Base-by-base conservation (phyloP, 2,888 invertebrate genomes). In the Colletes collaris region DNA sequence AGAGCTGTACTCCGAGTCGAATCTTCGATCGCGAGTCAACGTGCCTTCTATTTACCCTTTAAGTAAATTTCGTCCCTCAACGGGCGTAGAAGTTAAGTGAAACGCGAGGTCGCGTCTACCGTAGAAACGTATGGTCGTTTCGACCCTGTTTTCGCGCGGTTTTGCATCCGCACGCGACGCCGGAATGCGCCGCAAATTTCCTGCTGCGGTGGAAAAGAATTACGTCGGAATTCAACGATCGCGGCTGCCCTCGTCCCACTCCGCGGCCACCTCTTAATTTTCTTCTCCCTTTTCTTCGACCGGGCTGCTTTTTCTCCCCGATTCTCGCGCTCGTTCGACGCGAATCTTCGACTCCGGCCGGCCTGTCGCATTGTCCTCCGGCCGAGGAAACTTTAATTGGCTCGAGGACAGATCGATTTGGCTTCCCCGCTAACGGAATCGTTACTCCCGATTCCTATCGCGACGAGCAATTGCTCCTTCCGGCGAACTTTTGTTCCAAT, bases 301-400 rank as follows among this genome's bases (percentile, higher is more conserved):
- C 69, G 10, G 63, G 56, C 69, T 27, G 68, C 81, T 76, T 81
- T 78, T 81, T 81, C 55, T 16, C 63, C 10, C 53, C 65, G 75
- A 44, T 60, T 56, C 66, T 60, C 68, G 60, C 68, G 59, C 53
- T 50, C 66, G 35, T 62, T 58, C 46, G 68, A 60, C 65, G 66
- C 40, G 52, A 13, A 52, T 60, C 60, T 46, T 37, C 71, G 52
- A 50, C 27, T 27, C 52, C 46, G 13, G 4, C 53, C 40, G n/a
- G 50, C 44, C 70, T 70, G 79, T 80, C 80, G 74, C 80, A 79
- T 81, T 81, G 80, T 81, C 55, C 66, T 50, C 13, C 60, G 55
- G 3, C 59, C 46, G 44, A 40, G 69, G 73, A 75, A 82, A 82
- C 75, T 81, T 83, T 83, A 82, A 83, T 83, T 82, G 82, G 71